These are phyloP conservation scores for Drosophila repletoides DNA, from an alignment of 1,140 invertebrate species.

Conservation along the genomic window DNA sequence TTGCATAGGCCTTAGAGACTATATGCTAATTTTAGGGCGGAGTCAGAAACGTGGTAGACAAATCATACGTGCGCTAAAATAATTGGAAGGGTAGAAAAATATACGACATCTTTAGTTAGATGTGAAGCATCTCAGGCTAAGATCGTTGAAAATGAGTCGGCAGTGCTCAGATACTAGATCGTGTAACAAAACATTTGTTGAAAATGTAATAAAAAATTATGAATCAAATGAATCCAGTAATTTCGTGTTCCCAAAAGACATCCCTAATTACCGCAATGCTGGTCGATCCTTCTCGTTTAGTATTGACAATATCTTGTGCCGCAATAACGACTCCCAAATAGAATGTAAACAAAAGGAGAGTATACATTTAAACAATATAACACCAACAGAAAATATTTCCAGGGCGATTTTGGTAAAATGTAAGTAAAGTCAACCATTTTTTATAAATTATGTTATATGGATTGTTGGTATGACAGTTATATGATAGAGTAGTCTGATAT, in stretches of 20 bases:
- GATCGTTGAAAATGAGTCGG: constrained; percentile 27
- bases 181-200: background rate
- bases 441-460: too few relatives aligned
- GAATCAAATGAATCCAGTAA: constrained; percentile 2
- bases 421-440: too few relatives aligned
- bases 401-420: background rate
- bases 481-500: too few relatives aligned
- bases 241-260: background rate
- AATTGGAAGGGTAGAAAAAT: constrained; percentile 4
- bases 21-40: constrained; percentile 47
- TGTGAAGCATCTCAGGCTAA: constrained; percentile 10
- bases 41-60: constrained; percentile 15
- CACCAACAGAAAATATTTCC: background rate
- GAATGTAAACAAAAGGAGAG: background rate
- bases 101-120: constrained; percentile 21
- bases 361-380: background rate
- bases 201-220: background rate
- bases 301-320: constrained; percentile 43
- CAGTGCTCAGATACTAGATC: background rate
- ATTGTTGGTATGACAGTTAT: too few relatives aligned
- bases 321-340: constrained; percentile 5
- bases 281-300: constrained; percentile 24
- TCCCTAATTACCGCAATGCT: background rate
- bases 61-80: constrained; percentile 14
- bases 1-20: background rate